Percentiles rank a stretch among this genome's conserved stretches.
These are phyloP conservation scores for Rutilus rutilus DNA, from an alignment of 2,113 vertebrate genomes.

Conservation along the genomic window DNA sequence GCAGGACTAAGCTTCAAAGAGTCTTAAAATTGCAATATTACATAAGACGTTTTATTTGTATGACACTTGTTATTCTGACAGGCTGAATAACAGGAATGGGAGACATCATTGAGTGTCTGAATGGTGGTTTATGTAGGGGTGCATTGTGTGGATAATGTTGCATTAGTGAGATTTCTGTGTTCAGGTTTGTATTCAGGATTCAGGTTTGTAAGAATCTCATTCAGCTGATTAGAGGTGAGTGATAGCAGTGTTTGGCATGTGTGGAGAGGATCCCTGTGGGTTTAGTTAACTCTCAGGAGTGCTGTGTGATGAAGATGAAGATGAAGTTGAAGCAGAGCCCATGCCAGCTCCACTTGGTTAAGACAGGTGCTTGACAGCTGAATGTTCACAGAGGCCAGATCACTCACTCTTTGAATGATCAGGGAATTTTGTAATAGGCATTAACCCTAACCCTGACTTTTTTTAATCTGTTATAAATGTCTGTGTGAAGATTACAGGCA, in stretches of 20 bases:
- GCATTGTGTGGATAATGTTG: neutral
- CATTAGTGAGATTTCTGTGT: neutral
- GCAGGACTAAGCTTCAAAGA: neutral
- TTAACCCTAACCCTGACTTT: neutral
- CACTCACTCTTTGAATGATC: neutral
- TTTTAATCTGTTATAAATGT: neutral
- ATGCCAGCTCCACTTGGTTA: conserved; percentile 52
- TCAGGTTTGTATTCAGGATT: neutral
- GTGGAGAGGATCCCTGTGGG: neutral
- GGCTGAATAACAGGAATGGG: neutral
- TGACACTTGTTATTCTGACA: neutral
- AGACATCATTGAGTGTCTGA: neutral
- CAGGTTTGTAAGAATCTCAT: neutral
- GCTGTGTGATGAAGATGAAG: neutral
- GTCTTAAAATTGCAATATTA: neutral
- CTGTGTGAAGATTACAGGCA: neutral
- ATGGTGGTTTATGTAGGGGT: neutral
- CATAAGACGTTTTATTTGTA: neutral
- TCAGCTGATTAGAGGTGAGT: neutral
- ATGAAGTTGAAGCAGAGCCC: conserved; percentile 30
- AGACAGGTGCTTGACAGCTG: conserved; percentile 17
- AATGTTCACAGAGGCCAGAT: neutral
- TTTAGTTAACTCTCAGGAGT: conserved; percentile 48
- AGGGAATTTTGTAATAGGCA: neutral
- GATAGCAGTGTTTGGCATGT: conserved; percentile 30